Base-by-base conservation (phyloP, 2,888 invertebrate species). In the Andrena praecox region DNA sequence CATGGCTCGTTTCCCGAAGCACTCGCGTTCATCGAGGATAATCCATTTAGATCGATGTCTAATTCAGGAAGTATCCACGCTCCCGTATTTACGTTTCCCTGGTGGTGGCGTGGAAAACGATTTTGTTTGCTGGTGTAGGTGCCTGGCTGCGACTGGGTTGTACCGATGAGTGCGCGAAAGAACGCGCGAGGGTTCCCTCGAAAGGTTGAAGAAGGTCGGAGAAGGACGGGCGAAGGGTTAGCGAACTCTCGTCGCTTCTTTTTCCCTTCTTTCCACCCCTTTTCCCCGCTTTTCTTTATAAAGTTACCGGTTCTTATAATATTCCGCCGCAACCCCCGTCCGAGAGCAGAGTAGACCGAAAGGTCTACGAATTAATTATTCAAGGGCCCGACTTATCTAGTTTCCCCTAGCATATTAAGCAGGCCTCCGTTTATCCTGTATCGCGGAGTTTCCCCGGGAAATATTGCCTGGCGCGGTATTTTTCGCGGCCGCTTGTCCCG, bases 211-310 rank as follows among this genome's bases (percentile, higher is more conserved):
- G 27, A 69, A 60, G 6, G 67, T 54, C 12, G 70, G 48, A 74
- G 12, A 24, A 77, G 76, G 77, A 56, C 56, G 56, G 56, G 10
- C 56, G 24, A 56, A 27, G 56, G 42, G 82, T 84, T 77, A 81
- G 68, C 83, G 77, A 84, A 84, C 84, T 75, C 59, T 7, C 27
- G 48, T 63, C 16, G 33, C 33, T 70, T 59, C 70, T 67, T 67
- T 31, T 67, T 31, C 54, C 33, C 52, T n/a, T 27, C 35, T 35
- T 33, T 52, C 29, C 54, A 62, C 42, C 4, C 16, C 0, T 42
- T 3, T 2, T 2, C 12, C 12, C 42, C 1, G 2, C 42, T 16
- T 42, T 42, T 42, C n/a, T 48, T 56, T 27, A 56, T 68, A 12
- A 59, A 56, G 63, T 27, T 12, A 29, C 27, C 24, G 2, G 35